These are phyloP conservation scores for Eidolon dupreanum DNA, from an alignment of 2,797 vertebrate species.

Conservation along the genomic window DNA sequence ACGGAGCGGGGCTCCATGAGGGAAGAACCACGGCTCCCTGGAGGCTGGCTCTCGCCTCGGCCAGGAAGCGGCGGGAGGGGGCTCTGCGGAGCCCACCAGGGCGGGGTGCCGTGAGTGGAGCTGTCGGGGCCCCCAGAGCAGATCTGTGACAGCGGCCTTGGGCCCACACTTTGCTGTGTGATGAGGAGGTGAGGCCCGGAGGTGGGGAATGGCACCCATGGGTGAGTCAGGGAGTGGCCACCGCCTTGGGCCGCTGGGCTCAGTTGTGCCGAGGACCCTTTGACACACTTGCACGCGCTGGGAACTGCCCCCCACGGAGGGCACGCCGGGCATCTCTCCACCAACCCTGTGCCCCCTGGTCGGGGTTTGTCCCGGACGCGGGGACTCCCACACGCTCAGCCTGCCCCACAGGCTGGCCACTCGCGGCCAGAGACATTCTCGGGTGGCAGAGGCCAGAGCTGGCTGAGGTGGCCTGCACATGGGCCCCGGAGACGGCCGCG, in stretches of 20 bases:
- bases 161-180: fast-evolving
- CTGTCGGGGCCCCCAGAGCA: neutral
- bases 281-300: fast-evolving
- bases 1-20: neutral
- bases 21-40: neutral
- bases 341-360: fast-evolving
- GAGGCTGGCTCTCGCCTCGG: neutral
- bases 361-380: fast-evolving
- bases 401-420: fast-evolving
- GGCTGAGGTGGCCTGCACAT: neutral
- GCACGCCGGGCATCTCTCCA: fast-evolving
- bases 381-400: fast-evolving
- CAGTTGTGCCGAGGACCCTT: too few species aligned
- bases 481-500: fast-evolving
- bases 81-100: neutral
- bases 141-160: neutral
- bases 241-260: fast-evolving
- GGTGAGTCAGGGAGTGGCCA: neutral
- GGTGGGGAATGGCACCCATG: fast-evolving
- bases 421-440: neutral
- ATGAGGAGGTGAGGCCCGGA: fast-evolving
- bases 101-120: too few species aligned
- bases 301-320: neutral
- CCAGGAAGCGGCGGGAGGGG: neutral
- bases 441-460: too few species aligned